phyloP scores from a whole-genome alignment of 2,888 invertebrate genomes.

The Philonicus albiceps region DNA sequence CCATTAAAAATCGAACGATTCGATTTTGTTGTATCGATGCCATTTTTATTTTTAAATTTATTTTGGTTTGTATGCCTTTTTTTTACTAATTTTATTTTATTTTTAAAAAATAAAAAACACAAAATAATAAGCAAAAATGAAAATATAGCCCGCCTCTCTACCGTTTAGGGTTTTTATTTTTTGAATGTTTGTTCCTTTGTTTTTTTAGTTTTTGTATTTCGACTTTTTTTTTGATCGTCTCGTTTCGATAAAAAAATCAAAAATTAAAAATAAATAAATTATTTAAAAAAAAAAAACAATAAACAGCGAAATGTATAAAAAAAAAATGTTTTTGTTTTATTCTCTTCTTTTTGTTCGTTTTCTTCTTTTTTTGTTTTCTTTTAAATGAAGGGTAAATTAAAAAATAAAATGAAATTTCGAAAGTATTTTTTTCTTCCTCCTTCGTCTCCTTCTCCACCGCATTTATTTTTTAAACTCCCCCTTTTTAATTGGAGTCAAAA shows the following conservation, averaged over 20 bases:
- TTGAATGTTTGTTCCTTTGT: no score
- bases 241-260: not conserved
- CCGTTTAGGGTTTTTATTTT: no score
- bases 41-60: constrained; percentile 30
- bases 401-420: not conserved
- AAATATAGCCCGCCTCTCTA: no score
- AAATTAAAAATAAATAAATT: no score
- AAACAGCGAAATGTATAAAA: no score
- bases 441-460: constrained; percentile 3
- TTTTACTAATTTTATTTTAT: not conserved
- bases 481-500: not conserved
- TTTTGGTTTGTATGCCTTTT: not conserved
- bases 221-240: not conserved
- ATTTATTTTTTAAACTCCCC: constrained; percentile 5
- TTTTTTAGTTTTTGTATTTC: not conserved
- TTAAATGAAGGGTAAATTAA: not conserved
- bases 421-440: not conserved
- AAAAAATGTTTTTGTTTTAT: not conserved
- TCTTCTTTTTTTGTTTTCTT: not conserved
- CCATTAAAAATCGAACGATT: constrained; percentile 63
- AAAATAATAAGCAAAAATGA: no score
- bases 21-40: constrained; percentile 60
- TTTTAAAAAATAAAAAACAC: no score
- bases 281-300: not conserved
- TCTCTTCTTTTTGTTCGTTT: not conserved